Evolutionary conservation across 2,797 vertebrate genomes (phyloP).

Genomic region (Malacoraja senta): DNA sequence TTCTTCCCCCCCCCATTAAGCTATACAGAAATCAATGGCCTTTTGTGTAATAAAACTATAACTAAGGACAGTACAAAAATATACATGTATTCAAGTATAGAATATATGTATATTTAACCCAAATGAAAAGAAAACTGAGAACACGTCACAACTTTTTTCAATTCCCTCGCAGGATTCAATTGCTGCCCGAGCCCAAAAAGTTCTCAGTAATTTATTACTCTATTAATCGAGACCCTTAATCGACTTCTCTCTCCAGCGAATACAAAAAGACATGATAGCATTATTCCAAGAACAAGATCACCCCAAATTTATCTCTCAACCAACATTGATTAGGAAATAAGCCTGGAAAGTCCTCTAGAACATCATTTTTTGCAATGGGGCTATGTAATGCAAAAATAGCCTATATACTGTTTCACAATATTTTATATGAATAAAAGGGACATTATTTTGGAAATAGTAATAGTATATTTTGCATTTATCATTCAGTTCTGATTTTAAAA

Average conservation of each 20-base stretch:
- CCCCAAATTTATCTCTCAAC: background rate
- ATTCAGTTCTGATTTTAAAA: background rate
- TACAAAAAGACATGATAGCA: background rate
- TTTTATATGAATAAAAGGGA: constrained; percentile 51
- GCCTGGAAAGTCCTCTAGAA: background rate
- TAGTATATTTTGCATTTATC: background rate
- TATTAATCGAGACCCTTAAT: background rate
- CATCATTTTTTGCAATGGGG: no score
- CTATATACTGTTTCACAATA: constrained; percentile 51
- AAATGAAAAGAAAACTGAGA: no score
- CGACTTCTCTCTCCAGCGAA: background rate
- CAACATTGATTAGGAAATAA: background rate
- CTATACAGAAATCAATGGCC: no score
- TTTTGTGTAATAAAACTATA: background rate
- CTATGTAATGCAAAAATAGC: constrained; percentile 42
- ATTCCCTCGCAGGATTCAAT: background rate
- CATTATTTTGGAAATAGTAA: constrained; percentile 21
- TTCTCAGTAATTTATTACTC: background rate
- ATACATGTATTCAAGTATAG: background rate
- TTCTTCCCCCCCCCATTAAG: no score
- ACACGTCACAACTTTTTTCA: no score
- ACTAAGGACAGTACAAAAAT: background rate
- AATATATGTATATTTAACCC: background rate
- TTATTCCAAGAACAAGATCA: background rate
- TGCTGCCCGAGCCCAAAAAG: background rate